A percentile compares a stretch with the other conserved stretches of the same genome.
phyloP scores from a whole-genome alignment of 2,113 vertebrate species.

The Trinectes maculatus region DNA sequence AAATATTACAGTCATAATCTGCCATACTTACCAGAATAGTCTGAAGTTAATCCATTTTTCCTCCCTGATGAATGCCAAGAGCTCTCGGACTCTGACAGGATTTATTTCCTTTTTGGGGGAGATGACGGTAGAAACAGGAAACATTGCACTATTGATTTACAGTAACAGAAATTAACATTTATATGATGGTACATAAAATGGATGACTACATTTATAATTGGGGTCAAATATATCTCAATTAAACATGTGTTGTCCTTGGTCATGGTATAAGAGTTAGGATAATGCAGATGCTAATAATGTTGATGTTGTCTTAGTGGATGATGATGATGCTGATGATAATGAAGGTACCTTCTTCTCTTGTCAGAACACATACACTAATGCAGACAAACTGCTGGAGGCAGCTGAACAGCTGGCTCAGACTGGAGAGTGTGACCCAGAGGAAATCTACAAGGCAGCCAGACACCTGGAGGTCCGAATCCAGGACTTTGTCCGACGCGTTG shows the following conservation, averaged over 20 bases:
- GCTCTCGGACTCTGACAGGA: conserved; percentile 7
- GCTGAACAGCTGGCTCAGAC: conserved; percentile 98
- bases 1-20: conserved; percentile 22
- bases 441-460: conserved; percentile 98
- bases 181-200: no score
- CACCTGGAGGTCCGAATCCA: conserved; percentile 98
- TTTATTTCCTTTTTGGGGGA: background rate
- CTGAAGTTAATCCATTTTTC: conserved; percentile 35
- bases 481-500: conserved; percentile 96
- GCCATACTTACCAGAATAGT: conserved; percentile 17
- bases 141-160: conserved; percentile 1
- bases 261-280: no score
- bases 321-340: background rate
- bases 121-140: background rate
- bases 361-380: conserved; percentile 98
- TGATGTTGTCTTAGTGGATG: no score
- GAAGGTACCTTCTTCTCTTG: background rate
- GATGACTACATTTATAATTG: no score
- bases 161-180: background rate
- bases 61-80: conserved; percentile 1
- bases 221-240: no score
- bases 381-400: conserved; percentile 98
- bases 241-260: no score
- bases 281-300: no score
- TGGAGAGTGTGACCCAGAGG: conserved; percentile 97